These are phyloP conservation scores for Archilochus colubris DNA, from an alignment of 2,113 vertebrate genomes.

Conservation along the genomic window DNA sequence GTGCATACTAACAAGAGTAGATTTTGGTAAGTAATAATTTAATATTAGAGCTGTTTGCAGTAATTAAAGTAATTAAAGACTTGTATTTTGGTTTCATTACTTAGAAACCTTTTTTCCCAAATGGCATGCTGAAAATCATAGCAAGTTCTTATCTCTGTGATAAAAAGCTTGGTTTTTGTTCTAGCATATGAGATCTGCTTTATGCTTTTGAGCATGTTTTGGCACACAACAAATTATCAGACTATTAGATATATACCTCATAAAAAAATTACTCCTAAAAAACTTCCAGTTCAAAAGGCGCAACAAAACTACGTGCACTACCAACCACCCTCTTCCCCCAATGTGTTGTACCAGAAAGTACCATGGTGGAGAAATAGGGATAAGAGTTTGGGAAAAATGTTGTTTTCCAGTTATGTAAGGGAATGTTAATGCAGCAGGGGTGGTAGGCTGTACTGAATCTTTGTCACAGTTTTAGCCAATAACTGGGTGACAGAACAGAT, in stretches of 20 bases:
- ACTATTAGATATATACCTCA: neutral
- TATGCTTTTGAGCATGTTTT: neutral
- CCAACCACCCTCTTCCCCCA: neutral
- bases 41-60: neutral
- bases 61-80: neutral
- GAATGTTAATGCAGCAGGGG: neutral
- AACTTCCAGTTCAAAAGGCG: neutral
- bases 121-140: constrained; percentile 4
- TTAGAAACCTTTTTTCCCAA: neutral
- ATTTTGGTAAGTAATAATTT: constrained; percentile 88
- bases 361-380: neutral
- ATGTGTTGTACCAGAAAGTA: neutral
- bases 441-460: neutral
- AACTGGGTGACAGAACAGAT: too few species aligned
- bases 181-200: neutral
- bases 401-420: neutral
- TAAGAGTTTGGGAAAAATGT: neutral
- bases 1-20: constrained; percentile 99
- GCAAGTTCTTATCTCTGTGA: neutral
- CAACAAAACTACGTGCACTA: neutral
- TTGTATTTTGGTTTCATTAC: neutral
- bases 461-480: too few species aligned
- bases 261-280: constrained; percentile 8
- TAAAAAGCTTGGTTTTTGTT: constrained; percentile 2
- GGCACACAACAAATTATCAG: neutral